phyloP scores from a whole-genome alignment of 2,888 invertebrate genomes.

The Brachyptera risi region DNA sequence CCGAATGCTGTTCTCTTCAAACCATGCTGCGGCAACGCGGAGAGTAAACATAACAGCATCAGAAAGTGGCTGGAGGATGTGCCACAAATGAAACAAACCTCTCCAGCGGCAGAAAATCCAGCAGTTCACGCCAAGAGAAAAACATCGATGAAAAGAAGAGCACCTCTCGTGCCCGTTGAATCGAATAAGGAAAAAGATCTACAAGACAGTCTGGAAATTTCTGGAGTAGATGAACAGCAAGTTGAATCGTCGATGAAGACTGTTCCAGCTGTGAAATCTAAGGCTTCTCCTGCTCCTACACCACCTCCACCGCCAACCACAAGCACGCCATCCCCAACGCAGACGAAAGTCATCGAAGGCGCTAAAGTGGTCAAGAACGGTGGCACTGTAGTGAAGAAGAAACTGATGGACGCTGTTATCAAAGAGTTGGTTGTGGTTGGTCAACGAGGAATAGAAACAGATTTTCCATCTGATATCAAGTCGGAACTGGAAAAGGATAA shows the following conservation, averaged over 20 bases:
- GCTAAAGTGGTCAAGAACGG: slow-evolving; percentile 34
- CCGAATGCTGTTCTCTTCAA: too few species aligned
- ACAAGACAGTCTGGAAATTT: too few species aligned
- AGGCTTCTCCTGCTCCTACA: background rate
- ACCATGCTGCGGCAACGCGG: slow-evolving; percentile 42
- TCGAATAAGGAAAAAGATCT: too few species aligned
- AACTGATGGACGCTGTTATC: slow-evolving; percentile 48
- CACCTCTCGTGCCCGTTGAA: too few species aligned
- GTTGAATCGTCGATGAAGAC: background rate
- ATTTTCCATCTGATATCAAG: background rate
- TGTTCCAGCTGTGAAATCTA: background rate
- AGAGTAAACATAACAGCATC: slow-evolving; percentile 70
- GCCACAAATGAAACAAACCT: slow-evolving; percentile 41
- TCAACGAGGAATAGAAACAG: slow-evolving; percentile 26
- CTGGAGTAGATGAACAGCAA: too few species aligned
- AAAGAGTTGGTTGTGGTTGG: slow-evolving; percentile 42
- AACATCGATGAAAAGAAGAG: background rate
- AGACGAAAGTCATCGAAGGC: slow-evolving; percentile 37
- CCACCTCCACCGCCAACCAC: too few species aligned
- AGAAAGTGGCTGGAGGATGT: slow-evolving; percentile 73
- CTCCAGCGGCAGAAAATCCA: background rate
- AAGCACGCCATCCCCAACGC: too few species aligned
- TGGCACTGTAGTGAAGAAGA: slow-evolving; percentile 37
- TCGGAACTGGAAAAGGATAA: slow-evolving; percentile 10
- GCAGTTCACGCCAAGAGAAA: background rate